Conservation (phyloP, 2,797 vertebrate genomes). For the Gephyroberyx darwinii region DNA sequence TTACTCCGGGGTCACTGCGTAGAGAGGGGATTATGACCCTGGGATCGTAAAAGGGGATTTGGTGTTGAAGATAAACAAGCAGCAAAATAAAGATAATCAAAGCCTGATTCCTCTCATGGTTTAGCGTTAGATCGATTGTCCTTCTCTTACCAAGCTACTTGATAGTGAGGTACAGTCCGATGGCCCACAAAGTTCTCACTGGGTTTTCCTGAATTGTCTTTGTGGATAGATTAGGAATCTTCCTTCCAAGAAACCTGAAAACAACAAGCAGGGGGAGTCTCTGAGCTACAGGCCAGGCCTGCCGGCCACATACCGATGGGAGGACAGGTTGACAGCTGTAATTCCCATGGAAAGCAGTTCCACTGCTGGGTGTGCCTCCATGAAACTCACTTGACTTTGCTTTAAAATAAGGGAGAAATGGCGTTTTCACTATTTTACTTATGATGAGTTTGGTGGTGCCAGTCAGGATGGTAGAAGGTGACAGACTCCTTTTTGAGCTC, state of each 20-base stretch:
- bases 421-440: too few relatives aligned
- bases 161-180: background rate
- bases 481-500: slow-evolving; percentile 3
- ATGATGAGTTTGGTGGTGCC: background rate
- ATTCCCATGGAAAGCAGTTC: slow-evolving; percentile 21
- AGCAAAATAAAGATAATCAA: slow-evolving; percentile 35
- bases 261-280: slow-evolving; percentile 20
- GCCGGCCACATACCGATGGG: background rate
- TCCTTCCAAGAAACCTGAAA: slow-evolving; percentile 25
- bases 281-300: background rate
- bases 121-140: background rate
- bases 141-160: slow-evolving; percentile 22
- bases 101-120: slow-evolving; percentile 16
- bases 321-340: slow-evolving; percentile 25
- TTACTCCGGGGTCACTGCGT: slow-evolving; percentile 50
- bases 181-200: background rate
- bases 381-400: slow-evolving; percentile 3
- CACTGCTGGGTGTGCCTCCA: slow-evolving; percentile 15
- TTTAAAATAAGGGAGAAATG: background rate
- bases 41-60: slow-evolving; percentile 34
- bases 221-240: slow-evolving; percentile 27
- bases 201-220: slow-evolving; percentile 14
- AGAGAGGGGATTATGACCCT: slow-evolving; percentile 38
- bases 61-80: slow-evolving; percentile 38
- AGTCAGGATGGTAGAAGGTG: background rate